phyloP scores from a whole-genome alignment of 2,888 invertebrate species.

The Bombylius major region DNA sequence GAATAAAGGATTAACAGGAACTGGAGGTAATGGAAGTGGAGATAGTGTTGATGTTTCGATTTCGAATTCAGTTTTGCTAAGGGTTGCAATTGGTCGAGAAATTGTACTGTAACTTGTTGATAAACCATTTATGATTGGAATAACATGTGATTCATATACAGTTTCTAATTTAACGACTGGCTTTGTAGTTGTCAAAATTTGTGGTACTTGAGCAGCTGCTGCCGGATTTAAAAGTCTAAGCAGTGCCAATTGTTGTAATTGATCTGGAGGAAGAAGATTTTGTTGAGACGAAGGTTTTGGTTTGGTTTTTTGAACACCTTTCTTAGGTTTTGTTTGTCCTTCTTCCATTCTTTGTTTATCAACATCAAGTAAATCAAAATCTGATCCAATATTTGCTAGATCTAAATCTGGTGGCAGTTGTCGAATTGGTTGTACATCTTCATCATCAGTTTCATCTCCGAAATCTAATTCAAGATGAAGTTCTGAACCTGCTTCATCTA shows the following conservation, averaged over 20 bases:
- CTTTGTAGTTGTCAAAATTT: constrained; percentile 64
- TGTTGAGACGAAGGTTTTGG: constrained; percentile 30
- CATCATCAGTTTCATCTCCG: constrained; percentile 59
- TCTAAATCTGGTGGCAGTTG: constrained; percentile 54
- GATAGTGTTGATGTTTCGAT: constrained; percentile 60
- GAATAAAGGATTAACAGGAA: constrained; percentile 40
- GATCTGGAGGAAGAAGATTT: constrained; percentile 37
- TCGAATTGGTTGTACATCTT: constrained; percentile 35
- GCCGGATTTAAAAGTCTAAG: constrained; percentile 58
- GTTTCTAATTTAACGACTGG: constrained; percentile 66
- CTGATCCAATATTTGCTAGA: constrained; percentile 56
- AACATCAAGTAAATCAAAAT: constrained; percentile 57
- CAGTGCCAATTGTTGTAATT: constrained; percentile 62
- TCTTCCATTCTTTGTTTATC: constrained; percentile 49
- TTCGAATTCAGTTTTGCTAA: constrained; percentile 68
- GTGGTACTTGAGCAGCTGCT: constrained; percentile 48
- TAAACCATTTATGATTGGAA: constrained; percentile 63
- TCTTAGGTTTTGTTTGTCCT: constrained; percentile 28
- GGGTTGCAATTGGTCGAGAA: constrained; percentile 63
- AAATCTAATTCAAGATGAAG: constrained; percentile 75
- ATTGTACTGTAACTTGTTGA: constrained; percentile 66
- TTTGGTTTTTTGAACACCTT: constrained; percentile 24
- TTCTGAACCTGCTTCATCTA: constrained; percentile 83
- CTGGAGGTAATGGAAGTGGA: constrained; percentile 41
- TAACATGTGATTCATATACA: constrained; percentile 67